phyloP scores from a whole-genome alignment of 1,140 invertebrate genomes.

The Limonius californicus region DNA sequence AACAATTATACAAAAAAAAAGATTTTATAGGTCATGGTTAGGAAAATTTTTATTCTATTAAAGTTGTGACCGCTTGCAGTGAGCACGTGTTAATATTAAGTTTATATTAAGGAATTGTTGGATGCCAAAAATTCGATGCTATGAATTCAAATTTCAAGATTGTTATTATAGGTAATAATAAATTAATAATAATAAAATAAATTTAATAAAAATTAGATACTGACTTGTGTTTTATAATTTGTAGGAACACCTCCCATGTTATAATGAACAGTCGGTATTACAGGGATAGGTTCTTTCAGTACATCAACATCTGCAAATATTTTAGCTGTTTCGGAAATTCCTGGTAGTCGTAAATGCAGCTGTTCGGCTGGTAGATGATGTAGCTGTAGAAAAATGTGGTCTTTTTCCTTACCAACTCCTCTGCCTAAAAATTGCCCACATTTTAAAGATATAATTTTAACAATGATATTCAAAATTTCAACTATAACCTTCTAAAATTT shows the following conservation, averaged over 20 bases:
- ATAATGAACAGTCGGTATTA: slow-evolving; percentile 84
- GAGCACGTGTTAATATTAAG: too few species aligned
- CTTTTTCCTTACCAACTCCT: slow-evolving; percentile 73
- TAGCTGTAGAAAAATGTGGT: slow-evolving; percentile 78
- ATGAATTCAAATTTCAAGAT: too few species aligned
- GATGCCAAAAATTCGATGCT: too few species aligned
- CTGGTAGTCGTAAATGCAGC: slow-evolving; percentile 56
- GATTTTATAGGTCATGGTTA: too few species aligned
- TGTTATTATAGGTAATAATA: background rate
- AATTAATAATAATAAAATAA: background rate
- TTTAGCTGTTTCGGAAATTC: slow-evolving; percentile 71
- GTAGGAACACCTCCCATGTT: slow-evolving; percentile 88
- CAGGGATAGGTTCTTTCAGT: slow-evolving; percentile 79
- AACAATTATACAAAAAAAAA: too few species aligned
- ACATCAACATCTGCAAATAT: slow-evolving; percentile 85
- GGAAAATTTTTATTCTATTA: too few species aligned
- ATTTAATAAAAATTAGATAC: background rate
- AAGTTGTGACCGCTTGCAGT: too few species aligned
- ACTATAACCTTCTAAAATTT: slow-evolving; percentile 74
- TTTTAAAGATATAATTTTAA: too few species aligned
- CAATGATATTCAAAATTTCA: too few species aligned
- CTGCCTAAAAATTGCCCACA: slow-evolving; percentile 47
- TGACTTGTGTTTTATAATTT: slow-evolving; percentile 76
- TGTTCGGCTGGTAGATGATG: slow-evolving; percentile 73
- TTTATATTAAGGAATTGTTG: too few species aligned